These are phyloP conservation scores for Drosophila borborema DNA, from an alignment of 2,888 invertebrate species.

Conservation along the genomic window DNA sequence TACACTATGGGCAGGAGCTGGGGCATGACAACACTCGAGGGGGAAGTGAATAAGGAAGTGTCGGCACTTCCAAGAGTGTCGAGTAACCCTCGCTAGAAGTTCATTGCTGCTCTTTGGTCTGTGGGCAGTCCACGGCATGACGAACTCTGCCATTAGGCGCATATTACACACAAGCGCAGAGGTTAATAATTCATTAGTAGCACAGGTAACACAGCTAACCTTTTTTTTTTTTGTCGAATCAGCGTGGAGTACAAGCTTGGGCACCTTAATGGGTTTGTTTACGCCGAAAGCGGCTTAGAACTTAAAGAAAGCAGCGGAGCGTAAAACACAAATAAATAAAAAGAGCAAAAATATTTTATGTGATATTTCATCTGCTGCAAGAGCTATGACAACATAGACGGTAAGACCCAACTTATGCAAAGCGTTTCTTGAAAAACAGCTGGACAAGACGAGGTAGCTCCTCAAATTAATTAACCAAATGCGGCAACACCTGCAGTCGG, in stretches of 20 bases:
- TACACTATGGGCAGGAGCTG: constrained; percentile 30
- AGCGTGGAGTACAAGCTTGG: constrained; percentile 24
- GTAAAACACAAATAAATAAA: constrained; percentile 18
- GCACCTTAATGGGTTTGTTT: constrained; percentile 68
- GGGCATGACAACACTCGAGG: constrained; percentile 27
- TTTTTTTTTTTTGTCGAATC: constrained; percentile 13
- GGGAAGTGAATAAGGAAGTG: constrained; percentile 6
- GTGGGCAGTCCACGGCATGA: constrained; percentile 44
- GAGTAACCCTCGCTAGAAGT: constrained; percentile 6
- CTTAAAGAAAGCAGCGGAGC: constrained; percentile 45
- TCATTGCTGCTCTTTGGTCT: constrained; percentile 11
- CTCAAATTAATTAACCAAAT: constrained; percentile 63
- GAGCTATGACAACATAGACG: constrained; percentile 19
- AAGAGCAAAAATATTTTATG: constrained; percentile 10
- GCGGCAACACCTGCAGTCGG: constrained; percentile 51
- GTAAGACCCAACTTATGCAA: constrained; percentile 27
- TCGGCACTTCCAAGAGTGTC: not conserved
- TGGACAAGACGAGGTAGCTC: constrained; percentile 24
- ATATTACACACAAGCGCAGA: constrained; percentile 44
- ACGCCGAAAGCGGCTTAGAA: constrained; percentile 44
- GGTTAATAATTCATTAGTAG: constrained; percentile 59
- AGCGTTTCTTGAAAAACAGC: not conserved
- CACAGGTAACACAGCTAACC: constrained; percentile 4
- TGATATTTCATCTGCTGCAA: constrained; percentile 13
- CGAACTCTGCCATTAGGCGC: constrained; percentile 60